phyloP scores from a whole-genome alignment of 2,888 invertebrate species.

The Sipha maydis region DNA sequence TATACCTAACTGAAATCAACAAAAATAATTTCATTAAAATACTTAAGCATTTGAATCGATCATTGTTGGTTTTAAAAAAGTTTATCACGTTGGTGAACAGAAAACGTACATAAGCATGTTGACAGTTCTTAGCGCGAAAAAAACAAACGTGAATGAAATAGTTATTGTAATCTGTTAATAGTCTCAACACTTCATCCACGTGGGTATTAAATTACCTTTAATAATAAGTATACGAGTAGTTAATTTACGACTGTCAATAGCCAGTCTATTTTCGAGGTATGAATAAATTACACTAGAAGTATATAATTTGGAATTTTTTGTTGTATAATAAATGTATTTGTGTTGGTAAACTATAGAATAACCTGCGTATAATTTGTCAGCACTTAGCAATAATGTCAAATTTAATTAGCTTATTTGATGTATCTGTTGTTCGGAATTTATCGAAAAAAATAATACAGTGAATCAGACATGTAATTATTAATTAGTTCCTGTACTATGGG shows the following conservation, averaged over 20 bases:
- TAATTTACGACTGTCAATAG: neutral
- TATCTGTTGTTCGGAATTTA: no score
- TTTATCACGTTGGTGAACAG: neutral
- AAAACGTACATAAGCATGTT: neutral
- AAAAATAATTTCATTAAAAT: no score
- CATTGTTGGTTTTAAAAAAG: neutral
- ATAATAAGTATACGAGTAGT: neutral
- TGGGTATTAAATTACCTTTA: no score
- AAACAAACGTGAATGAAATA: neutral
- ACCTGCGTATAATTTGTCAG: no score
- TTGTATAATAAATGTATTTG: no score
- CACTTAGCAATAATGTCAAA: no score
- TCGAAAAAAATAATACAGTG: no score
- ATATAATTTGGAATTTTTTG: neutral
- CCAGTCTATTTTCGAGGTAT: neutral
- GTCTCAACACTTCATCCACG: neutral
- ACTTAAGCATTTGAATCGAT: neutral
- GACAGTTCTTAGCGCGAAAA: neutral
- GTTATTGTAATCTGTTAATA: neutral
- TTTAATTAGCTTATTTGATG: no score
- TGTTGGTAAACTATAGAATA: no score
- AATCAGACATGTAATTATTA: no score
- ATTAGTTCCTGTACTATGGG: no score
- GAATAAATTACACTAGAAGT: neutral
- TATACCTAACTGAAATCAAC: neutral